Evolutionary conservation across 2,797 vertebrate species (phyloP).

Genomic region (Zenarchopterus dispar): DNA sequence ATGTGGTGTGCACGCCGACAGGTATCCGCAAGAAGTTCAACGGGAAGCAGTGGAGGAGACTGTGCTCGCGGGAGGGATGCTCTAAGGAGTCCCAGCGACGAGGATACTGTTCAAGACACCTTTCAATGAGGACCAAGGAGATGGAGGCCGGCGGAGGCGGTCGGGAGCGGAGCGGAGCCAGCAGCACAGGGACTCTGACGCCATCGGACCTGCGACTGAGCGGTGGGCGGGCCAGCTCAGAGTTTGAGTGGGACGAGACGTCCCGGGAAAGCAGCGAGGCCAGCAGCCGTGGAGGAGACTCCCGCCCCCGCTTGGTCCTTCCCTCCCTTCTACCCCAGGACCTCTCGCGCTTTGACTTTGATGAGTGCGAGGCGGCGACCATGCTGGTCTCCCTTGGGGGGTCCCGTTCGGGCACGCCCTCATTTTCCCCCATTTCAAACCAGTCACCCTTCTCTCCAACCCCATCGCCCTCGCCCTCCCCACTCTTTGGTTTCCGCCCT

Average conservation of each 20-base stretch:
- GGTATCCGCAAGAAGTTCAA: constrained; percentile 96
- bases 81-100: constrained; percentile 93
- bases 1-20: constrained; percentile 93
- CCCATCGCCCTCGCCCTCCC: constrained; percentile 89
- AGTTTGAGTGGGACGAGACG: constrained; percentile 94
- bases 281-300: constrained; percentile 91
- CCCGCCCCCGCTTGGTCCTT: constrained; percentile 89
- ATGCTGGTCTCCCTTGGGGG: constrained; percentile 93
- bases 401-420: constrained; percentile 90
- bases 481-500: constrained; percentile 90
- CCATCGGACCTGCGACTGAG: constrained; percentile 86
- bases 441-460: constrained; percentile 93
- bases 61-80: constrained; percentile 92
- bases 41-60: constrained; percentile 92
- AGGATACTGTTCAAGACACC: constrained; percentile 92
- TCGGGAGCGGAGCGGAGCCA: constrained; percentile 85
- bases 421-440: constrained; percentile 90
- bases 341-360: constrained; percentile 91
- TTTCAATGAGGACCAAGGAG: constrained; percentile 96
- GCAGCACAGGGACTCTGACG: constrained; percentile 91
- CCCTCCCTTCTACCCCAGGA: constrained; percentile 86
- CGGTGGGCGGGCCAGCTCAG: constrained; percentile 84
- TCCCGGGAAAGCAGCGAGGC: constrained; percentile 91
- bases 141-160: constrained; percentile 88
- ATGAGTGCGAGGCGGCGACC: constrained; percentile 93